Evolutionary conservation across 2,113 vertebrate genomes (phyloP).

Genomic region (Bothrops jararaca): DNA sequence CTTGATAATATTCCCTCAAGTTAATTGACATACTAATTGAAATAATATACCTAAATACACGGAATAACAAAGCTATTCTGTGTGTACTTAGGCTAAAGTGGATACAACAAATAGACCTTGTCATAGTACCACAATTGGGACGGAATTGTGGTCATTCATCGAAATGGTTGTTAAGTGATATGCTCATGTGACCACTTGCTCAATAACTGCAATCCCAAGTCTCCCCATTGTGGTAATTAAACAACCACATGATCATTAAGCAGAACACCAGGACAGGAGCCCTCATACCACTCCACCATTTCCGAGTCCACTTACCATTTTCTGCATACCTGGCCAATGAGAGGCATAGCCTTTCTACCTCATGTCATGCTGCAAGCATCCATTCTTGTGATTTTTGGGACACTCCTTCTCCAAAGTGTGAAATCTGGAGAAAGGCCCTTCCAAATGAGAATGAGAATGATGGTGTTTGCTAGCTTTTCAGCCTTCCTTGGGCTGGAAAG

Average conservation of each 20-base stretch:
- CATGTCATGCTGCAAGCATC: background rate
- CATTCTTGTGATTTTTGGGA: background rate
- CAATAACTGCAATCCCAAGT: background rate
- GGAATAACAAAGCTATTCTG: background rate
- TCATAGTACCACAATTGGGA: background rate
- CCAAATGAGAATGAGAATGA: background rate
- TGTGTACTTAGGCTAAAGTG: background rate
- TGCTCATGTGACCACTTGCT: background rate
- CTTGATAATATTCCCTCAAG: background rate
- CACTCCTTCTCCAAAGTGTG: background rate
- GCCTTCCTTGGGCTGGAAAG: background rate
- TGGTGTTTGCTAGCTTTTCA: background rate
- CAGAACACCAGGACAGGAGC: background rate
- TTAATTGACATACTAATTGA: background rate
- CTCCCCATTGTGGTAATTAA: background rate
- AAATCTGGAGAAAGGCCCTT: background rate
- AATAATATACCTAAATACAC: background rate
- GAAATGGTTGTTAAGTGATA: background rate
- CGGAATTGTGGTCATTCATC: background rate
- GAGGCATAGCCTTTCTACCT: background rate
- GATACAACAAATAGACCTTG: background rate
- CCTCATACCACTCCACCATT: background rate
- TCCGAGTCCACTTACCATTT: background rate
- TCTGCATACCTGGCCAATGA: background rate
- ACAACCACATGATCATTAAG: background rate